Conservation (phyloP, 1,140 invertebrate species). For the Dermatophagoides farinae region DNA sequence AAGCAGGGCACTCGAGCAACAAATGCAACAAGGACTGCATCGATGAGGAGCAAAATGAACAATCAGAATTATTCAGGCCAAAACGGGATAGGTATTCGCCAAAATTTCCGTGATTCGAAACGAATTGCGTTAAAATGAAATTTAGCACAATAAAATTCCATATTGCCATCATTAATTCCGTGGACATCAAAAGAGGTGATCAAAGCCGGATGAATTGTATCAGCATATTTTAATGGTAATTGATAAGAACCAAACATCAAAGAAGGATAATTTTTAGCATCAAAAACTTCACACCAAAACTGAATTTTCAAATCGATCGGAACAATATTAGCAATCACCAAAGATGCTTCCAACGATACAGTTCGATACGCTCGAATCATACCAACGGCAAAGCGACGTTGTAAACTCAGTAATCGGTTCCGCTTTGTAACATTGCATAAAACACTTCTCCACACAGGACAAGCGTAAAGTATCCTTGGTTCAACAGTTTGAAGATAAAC, state of each 20-base stretch:
- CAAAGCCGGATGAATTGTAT: no score
- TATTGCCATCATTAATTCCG: neutral
- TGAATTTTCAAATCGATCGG: neutral
- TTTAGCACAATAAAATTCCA: neutral
- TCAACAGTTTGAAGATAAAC: no score
- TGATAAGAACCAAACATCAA: neutral
- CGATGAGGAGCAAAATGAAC: no score
- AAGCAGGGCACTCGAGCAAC: no score
- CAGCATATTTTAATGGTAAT: neutral
- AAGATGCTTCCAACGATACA: neutral
- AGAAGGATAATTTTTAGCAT: neutral
- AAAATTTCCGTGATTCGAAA: neutral
- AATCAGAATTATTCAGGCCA: no score
- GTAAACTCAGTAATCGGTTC: neutral
- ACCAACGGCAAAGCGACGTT: neutral
- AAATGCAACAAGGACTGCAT: no score
- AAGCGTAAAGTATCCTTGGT: neutral
- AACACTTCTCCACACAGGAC: neutral
- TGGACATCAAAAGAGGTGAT: no score
- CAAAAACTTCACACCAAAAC: neutral
- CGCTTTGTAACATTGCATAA: neutral
- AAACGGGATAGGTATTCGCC: neutral
- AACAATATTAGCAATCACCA: neutral
- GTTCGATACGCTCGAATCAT: neutral
- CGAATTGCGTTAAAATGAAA: neutral